Conservation (phyloP, 1,140 invertebrate species). For the Drosophila navojoa region DNA sequence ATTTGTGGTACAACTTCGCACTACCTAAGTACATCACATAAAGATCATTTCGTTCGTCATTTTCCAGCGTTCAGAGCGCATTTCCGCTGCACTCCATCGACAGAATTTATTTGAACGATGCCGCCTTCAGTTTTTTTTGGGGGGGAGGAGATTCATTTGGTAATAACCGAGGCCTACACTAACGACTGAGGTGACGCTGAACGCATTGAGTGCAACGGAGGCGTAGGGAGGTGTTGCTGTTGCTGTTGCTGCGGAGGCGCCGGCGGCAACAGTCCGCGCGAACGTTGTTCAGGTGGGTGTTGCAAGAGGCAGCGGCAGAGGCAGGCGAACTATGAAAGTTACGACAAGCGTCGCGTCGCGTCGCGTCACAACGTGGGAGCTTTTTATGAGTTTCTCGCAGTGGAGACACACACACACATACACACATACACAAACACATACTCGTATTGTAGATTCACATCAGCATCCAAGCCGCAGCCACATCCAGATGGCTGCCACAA, state of each 20-base stretch:
- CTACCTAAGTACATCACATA: neutral
- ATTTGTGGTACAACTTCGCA: neutral
- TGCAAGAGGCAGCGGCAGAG: neutral
- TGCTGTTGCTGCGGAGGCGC: slow-evolving; percentile 35
- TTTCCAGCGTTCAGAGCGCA: slow-evolving; percentile 4
- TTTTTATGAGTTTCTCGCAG: slow-evolving; percentile 69
- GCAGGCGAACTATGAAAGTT: slow-evolving; percentile 43
- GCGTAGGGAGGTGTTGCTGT: slow-evolving; percentile 1
- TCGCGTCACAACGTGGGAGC: slow-evolving; percentile 67
- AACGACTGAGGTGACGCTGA: slow-evolving; percentile 39
- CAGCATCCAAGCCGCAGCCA: slow-evolving; percentile 9
- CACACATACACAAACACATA: neutral
- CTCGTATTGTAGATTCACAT: slow-evolving; percentile 35
- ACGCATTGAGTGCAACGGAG: slow-evolving; percentile 16
- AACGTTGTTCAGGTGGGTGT: slow-evolving; percentile 42
- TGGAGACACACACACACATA: slow-evolving; percentile 18
- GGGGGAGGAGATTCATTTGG: slow-evolving; percentile 17
- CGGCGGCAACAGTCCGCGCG: slow-evolving; percentile 30
- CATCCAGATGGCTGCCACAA: slow-evolving; percentile 52
- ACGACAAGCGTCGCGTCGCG: slow-evolving; percentile 60
- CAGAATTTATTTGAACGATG: slow-evolving; percentile 26
- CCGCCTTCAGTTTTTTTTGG: slow-evolving; percentile 17
- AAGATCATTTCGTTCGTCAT: neutral
- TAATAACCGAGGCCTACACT: slow-evolving; percentile 38
- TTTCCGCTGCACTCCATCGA: slow-evolving; percentile 27